Evolutionary conservation across 2,888 invertebrate species (phyloP), one percentile per base, ranked within the genome.

Genomic region (Heliconius sara): DNA sequence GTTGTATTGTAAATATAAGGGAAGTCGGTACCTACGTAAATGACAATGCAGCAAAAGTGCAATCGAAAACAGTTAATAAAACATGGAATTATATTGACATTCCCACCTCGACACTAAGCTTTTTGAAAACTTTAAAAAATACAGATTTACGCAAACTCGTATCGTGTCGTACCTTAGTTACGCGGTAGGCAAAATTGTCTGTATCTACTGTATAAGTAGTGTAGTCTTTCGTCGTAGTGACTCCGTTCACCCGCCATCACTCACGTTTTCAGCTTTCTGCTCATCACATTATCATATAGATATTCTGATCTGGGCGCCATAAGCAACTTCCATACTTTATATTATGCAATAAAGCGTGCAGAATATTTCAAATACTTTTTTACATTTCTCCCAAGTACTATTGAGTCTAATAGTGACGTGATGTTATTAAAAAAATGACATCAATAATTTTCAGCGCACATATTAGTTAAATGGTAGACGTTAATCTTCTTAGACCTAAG

Each of bases 1-100:
- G 84, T 83, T 82, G 78, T 71, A 81, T 80, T 82, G 82, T 81
- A 77, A 78, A 81, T 70, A 74, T 79, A 81, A 80, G 78, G 81
- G 82, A 83, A 83, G 76, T 79, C 76, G 63, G 60, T 75, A 79
- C 79, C 77, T 79, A 70, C 66, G 83, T 76, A 76, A 65, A 76
- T 74, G 72, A 81, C 80, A 80, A 79, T 68, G 78, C 71, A 79
- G 34, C 73, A 57, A 60, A 68, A 68, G 73, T 77, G 57, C 67
- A 25, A 79, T 68, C 68, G 27, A 52, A 57, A 78, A 67, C 74
- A 57, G 19, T 57, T 73, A 74, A 47, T 9, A 39, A n/a, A 52
- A 19, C 25, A 47, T 25, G 47, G 5, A 16, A 70, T 25, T 47
- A 12, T 70, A 43, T 43, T 25, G 2, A 63, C 4, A 25, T 43